Evolutionary conservation across 2,888 invertebrate genomes (phyloP).

Genomic region (Rhingia campestris): DNA sequence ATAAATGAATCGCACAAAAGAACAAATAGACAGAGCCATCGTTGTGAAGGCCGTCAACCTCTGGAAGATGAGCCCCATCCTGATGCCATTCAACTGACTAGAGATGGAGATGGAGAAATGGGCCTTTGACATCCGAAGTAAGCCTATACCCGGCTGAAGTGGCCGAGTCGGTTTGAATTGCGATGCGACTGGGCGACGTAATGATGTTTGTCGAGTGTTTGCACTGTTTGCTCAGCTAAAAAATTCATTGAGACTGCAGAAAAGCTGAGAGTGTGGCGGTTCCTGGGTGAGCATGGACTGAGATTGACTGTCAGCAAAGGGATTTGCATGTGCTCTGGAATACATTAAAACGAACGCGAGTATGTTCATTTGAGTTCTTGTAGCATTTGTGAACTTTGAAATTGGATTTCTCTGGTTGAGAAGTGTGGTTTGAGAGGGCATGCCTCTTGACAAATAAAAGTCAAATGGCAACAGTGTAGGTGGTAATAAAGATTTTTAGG

Average conservation of each 20-base stretch:
- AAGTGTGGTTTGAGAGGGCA: too few relatives aligned
- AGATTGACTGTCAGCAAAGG: conserved; percentile 53
- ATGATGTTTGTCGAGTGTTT: conserved; percentile 72
- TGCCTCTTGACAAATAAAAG: too few relatives aligned
- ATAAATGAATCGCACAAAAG: conserved; percentile 61
- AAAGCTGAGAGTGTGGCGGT: conserved; percentile 33
- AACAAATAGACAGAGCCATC: conserved; percentile 53
- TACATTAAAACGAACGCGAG: background rate
- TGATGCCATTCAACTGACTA: conserved; percentile 58
- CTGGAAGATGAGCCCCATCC: conserved; percentile 32
- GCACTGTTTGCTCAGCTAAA: conserved; percentile 65
- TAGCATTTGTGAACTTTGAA: too few relatives aligned
- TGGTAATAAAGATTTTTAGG: too few relatives aligned
- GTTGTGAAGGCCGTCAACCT: conserved; percentile 65
- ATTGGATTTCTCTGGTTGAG: too few relatives aligned
- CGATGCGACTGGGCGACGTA: conserved; percentile 61
- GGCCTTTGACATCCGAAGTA: conserved; percentile 53
- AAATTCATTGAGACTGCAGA: conserved; percentile 71
- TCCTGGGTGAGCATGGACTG: conserved; percentile 34
- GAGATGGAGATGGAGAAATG: background rate
- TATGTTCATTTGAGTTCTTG: too few relatives aligned
- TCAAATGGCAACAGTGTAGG: too few relatives aligned
- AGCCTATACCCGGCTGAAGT: conserved; percentile 25
- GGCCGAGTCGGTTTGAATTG: conserved; percentile 57
- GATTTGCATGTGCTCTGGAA: conserved; percentile 42